Base-by-base conservation (phyloP, 92 coral and sea anemone species). In the Actinostola sp. region DNA sequence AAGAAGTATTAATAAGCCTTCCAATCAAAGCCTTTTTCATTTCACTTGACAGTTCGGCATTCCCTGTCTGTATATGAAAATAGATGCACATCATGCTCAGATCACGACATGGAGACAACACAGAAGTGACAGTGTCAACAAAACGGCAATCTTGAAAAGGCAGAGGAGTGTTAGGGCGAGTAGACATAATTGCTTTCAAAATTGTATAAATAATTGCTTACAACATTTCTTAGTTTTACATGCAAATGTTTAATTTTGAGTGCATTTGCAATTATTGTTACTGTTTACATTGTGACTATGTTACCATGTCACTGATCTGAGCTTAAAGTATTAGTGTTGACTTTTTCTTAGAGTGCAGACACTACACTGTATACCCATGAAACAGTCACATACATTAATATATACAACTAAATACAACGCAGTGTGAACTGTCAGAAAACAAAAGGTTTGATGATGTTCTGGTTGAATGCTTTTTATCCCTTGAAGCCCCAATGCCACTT, bases 121-220 rank as follows among this genome's bases (percentile, higher is more conserved):
- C 87, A 62, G 96, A 55, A 45, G 53, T 21, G 86, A 86, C 55
- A 89, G 96, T 77, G 50, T 82, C 54, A 71, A 66, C 67, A 63
- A 91, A 72, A 44, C 63, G n/a, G 77, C 63, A 21, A 30, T 53
- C 66, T 80, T 89, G 53, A 89, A 82, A 65, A 61, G 96, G 16
- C 92, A 86, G 57, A 79, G 89, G 74, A 89, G 96, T 71, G 34
- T 86, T 69, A 82, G 96, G 96, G 96, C 96, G 88, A 89, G 96
- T 50, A 70, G 64, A 35, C 70, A 63, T 35, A 34, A 13, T 1
- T 20, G 9, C 11, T 36, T 36, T 36, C 11, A 36, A 36, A 36
- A 36, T 11, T 36, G 11, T 11, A 4, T 4, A 4, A 36, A 36
- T 36, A 4, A 36, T 36, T 4, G 42, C 42, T 36, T 36, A n/a